These are phyloP conservation scores for Theonella swinhoei DNA, from an alignment of 37 sponge, comb jelly and placozoan genomes.

Conservation along the genomic window DNA sequence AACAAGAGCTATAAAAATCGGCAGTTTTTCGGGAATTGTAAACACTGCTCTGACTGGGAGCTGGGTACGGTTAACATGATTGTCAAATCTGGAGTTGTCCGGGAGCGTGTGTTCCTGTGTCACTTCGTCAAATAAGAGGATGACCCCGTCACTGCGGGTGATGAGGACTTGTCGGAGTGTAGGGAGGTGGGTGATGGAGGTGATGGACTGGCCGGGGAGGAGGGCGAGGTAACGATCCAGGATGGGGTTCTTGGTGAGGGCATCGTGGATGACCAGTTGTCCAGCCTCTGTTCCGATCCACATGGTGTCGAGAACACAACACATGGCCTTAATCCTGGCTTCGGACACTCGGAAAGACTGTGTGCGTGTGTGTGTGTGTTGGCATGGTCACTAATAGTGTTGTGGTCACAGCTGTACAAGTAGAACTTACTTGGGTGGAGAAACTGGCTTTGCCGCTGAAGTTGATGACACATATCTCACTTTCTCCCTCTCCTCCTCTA, in stretches of 20 bases:
- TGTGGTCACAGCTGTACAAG: too few species aligned
- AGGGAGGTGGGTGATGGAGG: conserved; percentile 41
- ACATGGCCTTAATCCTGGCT: conserved; percentile 60
- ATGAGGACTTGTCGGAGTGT: conserved; percentile 34
- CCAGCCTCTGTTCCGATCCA: conserved; percentile 81
- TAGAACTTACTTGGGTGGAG: conserved; percentile 31
- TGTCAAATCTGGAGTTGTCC: conserved; percentile 57
- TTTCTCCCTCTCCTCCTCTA: not conserved
- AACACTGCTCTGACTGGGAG: conserved; percentile 66
- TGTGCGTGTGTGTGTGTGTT: too few species aligned
- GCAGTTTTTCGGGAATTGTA: conserved; percentile 54
- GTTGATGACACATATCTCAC: conserved; percentile 58
- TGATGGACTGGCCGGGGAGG: conserved; percentile 46
- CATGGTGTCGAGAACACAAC: conserved; percentile 67
- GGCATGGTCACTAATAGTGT: too few species aligned
- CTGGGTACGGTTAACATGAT: conserved; percentile 22
- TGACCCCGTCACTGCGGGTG: conserved; percentile 60
- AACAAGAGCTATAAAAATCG: too few species aligned
- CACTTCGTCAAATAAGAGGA: conserved; percentile 68
- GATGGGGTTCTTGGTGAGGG: too few species aligned
- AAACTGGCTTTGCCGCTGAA: conserved; percentile 65
- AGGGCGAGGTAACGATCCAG: too few species aligned
- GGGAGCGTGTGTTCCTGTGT: conserved; percentile 35
- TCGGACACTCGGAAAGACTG: too few species aligned
- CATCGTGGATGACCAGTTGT: conserved; percentile 41